These are phyloP conservation scores for Episyrphus balteatus DNA, from an alignment of 1,140 invertebrate genomes.

Conservation along the genomic window DNA sequence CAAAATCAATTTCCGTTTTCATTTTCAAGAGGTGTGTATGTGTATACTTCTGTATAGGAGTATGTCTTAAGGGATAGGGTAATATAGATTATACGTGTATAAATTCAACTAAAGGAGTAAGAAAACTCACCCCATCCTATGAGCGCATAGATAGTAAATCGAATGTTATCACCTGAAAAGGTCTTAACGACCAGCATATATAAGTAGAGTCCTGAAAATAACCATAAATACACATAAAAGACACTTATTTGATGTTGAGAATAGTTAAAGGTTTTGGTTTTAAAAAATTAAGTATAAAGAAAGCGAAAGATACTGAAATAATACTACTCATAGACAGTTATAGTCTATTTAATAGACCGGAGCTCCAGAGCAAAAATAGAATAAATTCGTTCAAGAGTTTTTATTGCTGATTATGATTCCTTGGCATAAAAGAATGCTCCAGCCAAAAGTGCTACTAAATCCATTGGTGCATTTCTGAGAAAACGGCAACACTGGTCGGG, in stretches of 20 bases:
- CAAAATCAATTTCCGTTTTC: background rate
- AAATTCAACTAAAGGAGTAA: background rate
- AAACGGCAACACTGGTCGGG: no score
- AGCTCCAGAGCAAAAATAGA: no score
- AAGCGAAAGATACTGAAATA: no score
- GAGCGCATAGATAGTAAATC: conserved; percentile 70
- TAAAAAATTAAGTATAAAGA: no score
- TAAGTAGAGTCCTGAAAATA: conserved; percentile 71
- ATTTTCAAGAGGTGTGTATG: background rate
- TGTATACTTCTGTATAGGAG: background rate
- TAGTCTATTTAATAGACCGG: no score
- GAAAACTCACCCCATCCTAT: conserved; percentile 90
- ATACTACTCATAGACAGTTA: no score
- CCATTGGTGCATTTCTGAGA: no score
- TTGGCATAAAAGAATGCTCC: no score
- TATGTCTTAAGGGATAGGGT: conserved; percentile 7
- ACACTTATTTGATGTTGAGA: background rate
- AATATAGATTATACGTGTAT: background rate
- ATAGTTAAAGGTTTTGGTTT: background rate
- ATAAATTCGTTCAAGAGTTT: no score
- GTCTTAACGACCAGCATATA: conserved; percentile 90
- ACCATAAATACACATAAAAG: background rate
- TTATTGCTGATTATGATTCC: no score
- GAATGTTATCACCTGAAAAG: conserved; percentile 81
- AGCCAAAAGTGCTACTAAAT: no score